These are phyloP conservation scores for Luperina testacea DNA, from an alignment of 2,888 invertebrate genomes.

Conservation along the genomic window DNA sequence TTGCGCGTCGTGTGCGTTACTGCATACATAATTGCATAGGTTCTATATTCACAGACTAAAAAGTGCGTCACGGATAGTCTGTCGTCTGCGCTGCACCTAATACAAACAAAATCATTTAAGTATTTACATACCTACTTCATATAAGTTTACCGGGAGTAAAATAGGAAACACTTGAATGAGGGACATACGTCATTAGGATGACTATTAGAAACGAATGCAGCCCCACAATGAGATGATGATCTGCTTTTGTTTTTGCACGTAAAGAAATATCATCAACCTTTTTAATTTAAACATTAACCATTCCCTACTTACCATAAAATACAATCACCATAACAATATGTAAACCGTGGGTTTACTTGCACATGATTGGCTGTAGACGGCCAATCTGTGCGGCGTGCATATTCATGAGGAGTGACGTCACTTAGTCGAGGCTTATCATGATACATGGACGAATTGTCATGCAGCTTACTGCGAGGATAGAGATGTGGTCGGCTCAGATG, in stretches of 20 bases:
- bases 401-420: slow-evolving; percentile 64
- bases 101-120: neutral
- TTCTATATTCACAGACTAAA: too few relatives aligned
- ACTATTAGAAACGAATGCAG: neutral
- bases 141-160: neutral
- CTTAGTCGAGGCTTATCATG: slow-evolving; percentile 60
- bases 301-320: slow-evolving; percentile 39
- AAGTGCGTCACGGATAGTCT: too few relatives aligned
- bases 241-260: neutral
- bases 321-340: slow-evolving; percentile 51
- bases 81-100: too few relatives aligned
- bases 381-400: slow-evolving; percentile 64
- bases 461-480: slow-evolving; percentile 38
- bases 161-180: neutral
- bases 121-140: neutral
- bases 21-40: too few relatives aligned
- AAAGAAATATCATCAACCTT: neutral
- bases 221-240: neutral
- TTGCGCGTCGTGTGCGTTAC: too few relatives aligned
- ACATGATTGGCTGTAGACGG: slow-evolving; percentile 59
- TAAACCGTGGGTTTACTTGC: slow-evolving; percentile 49
- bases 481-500: slow-evolving; percentile 41
- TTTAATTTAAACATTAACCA: slow-evolving; percentile 40
- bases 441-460: slow-evolving; percentile 60
- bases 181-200: neutral